phyloP scores from a whole-genome alignment of 2,113 vertebrate genomes.

The Zootoca vivipara region DNA sequence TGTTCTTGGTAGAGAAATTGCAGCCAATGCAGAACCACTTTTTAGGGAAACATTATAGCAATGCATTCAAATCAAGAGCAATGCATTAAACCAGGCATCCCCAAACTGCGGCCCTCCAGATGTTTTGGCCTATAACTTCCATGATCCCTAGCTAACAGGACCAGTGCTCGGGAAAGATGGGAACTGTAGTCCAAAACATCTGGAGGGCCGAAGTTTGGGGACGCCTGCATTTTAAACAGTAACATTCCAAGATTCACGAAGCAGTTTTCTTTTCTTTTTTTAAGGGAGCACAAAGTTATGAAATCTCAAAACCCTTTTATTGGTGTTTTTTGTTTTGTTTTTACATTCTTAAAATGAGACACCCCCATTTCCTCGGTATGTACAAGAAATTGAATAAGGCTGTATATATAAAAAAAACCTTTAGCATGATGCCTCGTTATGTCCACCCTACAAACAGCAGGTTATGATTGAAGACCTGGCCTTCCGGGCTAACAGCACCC shows the following conservation, averaged over 20 bases:
- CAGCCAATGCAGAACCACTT: too few relatives aligned
- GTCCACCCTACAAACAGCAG: not conserved
- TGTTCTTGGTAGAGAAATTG: not conserved
- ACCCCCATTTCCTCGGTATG: slow-evolving; percentile 9
- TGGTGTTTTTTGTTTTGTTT: slow-evolving; percentile 2
- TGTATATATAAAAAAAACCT: not conserved
- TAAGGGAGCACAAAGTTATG: not conserved
- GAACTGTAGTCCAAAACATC: too few relatives aligned
- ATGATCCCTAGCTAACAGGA: too few relatives aligned
- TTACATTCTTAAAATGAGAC: slow-evolving; percentile 43
- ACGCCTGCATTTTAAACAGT: too few relatives aligned
- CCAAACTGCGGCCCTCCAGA: too few relatives aligned
- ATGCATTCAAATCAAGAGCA: not conserved
- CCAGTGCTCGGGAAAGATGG: too few relatives aligned
- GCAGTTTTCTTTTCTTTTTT: not conserved
- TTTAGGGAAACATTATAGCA: not conserved
- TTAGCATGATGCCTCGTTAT: not conserved
- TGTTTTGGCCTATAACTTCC: too few relatives aligned
- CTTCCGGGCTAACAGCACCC: not conserved
- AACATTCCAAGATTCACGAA: not conserved
- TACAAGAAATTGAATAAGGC: slow-evolving; percentile 32
- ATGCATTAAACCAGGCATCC: too few relatives aligned
- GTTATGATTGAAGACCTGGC: not conserved
- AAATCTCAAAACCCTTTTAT: slow-evolving; percentile 38
- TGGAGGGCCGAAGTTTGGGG: too few relatives aligned